Percentiles rank a stretch among this genome's conserved stretches.
Evolutionary conservation across 2,888 invertebrate genomes (phyloP).

Genomic region (Cenopis cana): DNA sequence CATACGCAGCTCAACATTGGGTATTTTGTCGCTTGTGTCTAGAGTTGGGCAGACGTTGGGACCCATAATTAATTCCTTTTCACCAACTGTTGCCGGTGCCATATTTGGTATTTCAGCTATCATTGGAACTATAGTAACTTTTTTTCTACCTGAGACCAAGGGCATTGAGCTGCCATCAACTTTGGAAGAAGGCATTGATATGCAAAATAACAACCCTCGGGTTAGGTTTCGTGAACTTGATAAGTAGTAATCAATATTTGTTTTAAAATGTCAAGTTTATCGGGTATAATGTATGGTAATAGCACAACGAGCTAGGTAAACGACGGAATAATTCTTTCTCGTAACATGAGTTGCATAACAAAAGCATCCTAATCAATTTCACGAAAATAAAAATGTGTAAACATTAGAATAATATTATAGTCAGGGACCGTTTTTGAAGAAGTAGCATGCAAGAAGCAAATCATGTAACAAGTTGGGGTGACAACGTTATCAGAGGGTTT

Average conservation of each 20-base stretch:
- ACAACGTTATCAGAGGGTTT: no score
- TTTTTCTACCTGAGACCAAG: slow-evolving; percentile 87
- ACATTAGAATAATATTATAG: no score
- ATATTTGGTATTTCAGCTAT: slow-evolving; percentile 88
- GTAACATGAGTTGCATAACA: no score
- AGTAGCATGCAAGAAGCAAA: no score
- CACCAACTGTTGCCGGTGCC: slow-evolving; percentile 59
- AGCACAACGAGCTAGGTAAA: no score
- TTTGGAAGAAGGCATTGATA: slow-evolving; percentile 55
- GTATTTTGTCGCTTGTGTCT: slow-evolving; percentile 91
- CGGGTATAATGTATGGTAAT: not conserved
- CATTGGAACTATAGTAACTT: slow-evolving; percentile 86
- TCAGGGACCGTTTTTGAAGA: no score
- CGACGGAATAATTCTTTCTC: no score
- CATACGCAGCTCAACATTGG: slow-evolving; percentile 92
- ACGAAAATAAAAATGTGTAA: no score
- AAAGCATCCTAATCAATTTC: no score
- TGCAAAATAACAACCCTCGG: not conserved
- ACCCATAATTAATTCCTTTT: slow-evolving; percentile 89
- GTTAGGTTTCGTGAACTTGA: slow-evolving; percentile 1
- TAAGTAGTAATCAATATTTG: not conserved
- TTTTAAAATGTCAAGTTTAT: slow-evolving; percentile 18
- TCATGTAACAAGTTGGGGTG: no score
- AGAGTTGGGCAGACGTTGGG: slow-evolving; percentile 92
- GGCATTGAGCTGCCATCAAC: slow-evolving; percentile 65